A percentile compares a stretch with the other conserved stretches of the same genome.
Conservation (phyloP, 2,888 invertebrate genomes). For the Agrochola litura region DNA sequence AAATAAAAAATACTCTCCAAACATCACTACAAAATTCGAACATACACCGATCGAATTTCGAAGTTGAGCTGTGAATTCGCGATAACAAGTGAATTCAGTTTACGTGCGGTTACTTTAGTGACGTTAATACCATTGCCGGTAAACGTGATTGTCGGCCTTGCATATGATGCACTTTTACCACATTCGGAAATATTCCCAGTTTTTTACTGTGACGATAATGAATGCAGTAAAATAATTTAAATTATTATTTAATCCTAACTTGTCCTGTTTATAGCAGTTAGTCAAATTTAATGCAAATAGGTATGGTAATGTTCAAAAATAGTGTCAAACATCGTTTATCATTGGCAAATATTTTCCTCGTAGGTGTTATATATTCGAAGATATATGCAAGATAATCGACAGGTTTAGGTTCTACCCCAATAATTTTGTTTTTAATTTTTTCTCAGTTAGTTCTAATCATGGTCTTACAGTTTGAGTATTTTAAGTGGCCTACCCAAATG, state of each 20-base stretch:
- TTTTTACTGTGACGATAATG: neutral
- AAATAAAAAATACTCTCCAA: neutral
- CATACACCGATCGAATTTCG: neutral
- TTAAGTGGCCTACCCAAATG: too few relatives aligned
- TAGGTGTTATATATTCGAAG: neutral
- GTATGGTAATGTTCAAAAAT: neutral
- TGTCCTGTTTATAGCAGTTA: neutral
- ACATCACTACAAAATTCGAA: too few relatives aligned
- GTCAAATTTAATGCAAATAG: too few relatives aligned
- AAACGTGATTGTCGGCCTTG: too few relatives aligned
- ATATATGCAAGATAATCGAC: neutral
- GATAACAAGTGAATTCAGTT: neutral
- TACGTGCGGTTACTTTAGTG: neutral
- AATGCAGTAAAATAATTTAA: neutral
- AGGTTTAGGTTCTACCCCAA: neutral
- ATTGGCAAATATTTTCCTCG: conserved; percentile 5
- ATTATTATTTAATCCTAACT: neutral
- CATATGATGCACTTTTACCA: neutral
- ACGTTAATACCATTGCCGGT: too few relatives aligned
- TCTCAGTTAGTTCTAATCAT: too few relatives aligned
- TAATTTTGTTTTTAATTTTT: too few relatives aligned
- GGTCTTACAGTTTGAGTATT: too few relatives aligned
- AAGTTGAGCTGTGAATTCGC: neutral
- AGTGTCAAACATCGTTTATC: neutral
- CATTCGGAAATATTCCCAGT: neutral